Evolutionary conservation across 2,888 invertebrate species (phyloP).

Genomic region (Trachelus stipa): DNA sequence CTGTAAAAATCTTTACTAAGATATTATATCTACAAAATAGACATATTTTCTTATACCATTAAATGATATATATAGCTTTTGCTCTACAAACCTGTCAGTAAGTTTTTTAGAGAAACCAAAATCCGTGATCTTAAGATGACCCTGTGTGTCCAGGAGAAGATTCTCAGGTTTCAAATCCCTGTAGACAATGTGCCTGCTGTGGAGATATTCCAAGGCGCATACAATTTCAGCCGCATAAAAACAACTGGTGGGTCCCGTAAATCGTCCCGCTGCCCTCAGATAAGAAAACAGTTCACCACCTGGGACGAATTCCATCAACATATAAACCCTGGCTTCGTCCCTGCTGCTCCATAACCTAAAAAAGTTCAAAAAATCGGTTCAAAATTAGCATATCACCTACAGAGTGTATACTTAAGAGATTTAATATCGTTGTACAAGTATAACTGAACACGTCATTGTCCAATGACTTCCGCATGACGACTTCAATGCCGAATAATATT

Average conservation of each 20-base stretch:
- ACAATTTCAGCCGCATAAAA: slow-evolving; percentile 97
- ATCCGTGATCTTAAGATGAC: slow-evolving; percentile 97
- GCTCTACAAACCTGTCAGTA: slow-evolving; percentile 75
- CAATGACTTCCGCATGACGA: too few species aligned
- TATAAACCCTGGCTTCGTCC: slow-evolving; percentile 92
- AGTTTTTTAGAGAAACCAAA: slow-evolving; percentile 98
- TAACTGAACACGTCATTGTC: too few species aligned
- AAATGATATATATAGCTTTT: too few species aligned
- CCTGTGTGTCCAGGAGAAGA: slow-evolving; percentile 89
- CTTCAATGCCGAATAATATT: too few species aligned
- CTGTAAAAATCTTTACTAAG: too few species aligned
- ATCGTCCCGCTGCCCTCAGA: slow-evolving; percentile 90
- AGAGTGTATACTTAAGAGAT: too few species aligned
- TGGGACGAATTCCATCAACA: slow-evolving; percentile 97
- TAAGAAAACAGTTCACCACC: slow-evolving; percentile 98
- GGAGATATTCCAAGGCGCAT: slow-evolving; percentile 92
- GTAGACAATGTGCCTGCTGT: slow-evolving; percentile 89
- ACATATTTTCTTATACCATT: too few species aligned
- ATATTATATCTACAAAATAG: too few species aligned
- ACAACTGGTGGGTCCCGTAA: slow-evolving; percentile 86
- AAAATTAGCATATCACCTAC: too few species aligned
- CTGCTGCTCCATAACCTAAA: slow-evolving; percentile 91
- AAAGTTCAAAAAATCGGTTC: slow-evolving; percentile 6
- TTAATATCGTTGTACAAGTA: too few species aligned
- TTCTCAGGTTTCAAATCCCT: slow-evolving; percentile 95